phyloP scores from a whole-genome alignment of 2,888 invertebrate species.

The Watsonalla binaria region DNA sequence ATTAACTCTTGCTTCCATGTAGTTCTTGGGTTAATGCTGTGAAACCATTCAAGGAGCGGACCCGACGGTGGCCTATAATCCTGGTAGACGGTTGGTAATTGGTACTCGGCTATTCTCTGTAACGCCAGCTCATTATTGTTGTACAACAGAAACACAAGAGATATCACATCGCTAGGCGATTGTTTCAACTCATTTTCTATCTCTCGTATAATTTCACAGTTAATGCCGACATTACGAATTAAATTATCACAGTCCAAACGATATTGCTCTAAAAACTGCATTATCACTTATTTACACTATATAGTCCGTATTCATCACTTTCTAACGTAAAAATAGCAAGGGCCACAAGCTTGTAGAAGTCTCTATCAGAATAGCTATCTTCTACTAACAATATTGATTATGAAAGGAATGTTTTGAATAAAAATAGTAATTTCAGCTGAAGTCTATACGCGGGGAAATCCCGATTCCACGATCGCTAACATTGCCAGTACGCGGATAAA shows the following conservation, averaged over 20 bases:
- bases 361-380: no score
- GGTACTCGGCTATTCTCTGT: slow-evolving; percentile 25
- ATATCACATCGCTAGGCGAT: slow-evolving; percentile 53
- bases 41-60: slow-evolving; percentile 55
- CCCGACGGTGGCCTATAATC: slow-evolving; percentile 31
- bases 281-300: neutral
- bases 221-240: neutral
- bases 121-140: slow-evolving; percentile 62
- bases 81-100: neutral
- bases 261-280: neutral
- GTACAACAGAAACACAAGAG: slow-evolving; percentile 63
- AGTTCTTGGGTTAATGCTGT: slow-evolving; percentile 39
- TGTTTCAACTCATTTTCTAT: slow-evolving; percentile 56
- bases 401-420: no score
- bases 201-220: slow-evolving; percentile 39
- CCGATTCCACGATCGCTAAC: no score
- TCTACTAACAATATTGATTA: no score
- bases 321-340: neutral
- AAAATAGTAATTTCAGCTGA: no score
- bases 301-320: neutral
- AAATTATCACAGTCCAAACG: neutral
- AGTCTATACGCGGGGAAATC: no score
- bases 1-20: slow-evolving; percentile 63
- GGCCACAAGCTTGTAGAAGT: no score
- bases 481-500: no score